Conservation (phyloP, 2,888 invertebrate genomes). For the Andrena hattorfiana region DNA sequence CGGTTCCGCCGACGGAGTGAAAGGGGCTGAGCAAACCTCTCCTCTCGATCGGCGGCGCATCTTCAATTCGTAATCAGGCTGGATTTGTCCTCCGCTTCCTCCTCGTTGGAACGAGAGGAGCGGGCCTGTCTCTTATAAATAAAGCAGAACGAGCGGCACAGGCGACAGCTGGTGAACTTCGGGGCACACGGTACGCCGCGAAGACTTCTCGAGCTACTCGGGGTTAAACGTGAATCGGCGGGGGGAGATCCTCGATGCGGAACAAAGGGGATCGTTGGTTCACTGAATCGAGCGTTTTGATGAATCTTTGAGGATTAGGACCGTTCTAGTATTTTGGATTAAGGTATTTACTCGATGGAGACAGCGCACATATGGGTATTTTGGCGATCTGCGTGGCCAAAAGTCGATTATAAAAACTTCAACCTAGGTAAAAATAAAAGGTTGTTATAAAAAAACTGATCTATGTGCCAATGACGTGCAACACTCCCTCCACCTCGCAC, state of each 20-base stretch:
- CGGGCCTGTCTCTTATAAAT: constrained; percentile 54
- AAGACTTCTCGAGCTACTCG: neutral
- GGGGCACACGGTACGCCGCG: neutral
- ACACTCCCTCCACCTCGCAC: too few relatives aligned
- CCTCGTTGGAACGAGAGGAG: constrained; percentile 25
- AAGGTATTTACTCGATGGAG: too few relatives aligned
- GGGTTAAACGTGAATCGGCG: constrained; percentile 6
- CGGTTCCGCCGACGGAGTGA: constrained; percentile 21
- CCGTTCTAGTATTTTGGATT: neutral
- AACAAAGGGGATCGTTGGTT: neutral
- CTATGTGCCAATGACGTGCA: too few relatives aligned
- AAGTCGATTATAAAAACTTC: too few relatives aligned
- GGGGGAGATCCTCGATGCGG: neutral
- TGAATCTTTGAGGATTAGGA: neutral
- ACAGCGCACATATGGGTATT: too few relatives aligned
- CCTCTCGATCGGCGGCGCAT: constrained; percentile 40
- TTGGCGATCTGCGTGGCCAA: too few relatives aligned
- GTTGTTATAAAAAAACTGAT: too few relatives aligned
- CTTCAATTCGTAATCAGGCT: constrained; percentile 76
- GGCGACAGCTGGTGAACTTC: constrained; percentile 44
- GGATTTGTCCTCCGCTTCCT: constrained; percentile 65
- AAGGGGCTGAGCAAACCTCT: constrained; percentile 46
- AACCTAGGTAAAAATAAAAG: too few relatives aligned
- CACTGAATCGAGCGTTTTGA: neutral
- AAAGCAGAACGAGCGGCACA: constrained; percentile 37